Base-by-base conservation (phyloP, 2,888 invertebrate species). In the Pterobdella sp. region DNA sequence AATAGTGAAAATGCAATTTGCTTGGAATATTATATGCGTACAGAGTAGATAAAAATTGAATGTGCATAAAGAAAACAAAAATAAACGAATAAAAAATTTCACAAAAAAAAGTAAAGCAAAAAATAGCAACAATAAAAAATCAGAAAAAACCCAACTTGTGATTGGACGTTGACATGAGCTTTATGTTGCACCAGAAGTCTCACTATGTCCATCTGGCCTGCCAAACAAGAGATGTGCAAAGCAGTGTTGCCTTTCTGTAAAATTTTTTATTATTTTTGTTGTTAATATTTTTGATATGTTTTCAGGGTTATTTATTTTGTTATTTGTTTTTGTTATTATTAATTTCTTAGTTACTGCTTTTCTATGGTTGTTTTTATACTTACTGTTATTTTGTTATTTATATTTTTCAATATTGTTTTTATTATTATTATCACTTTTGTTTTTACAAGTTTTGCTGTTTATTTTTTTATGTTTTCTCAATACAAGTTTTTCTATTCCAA, bases 101-200 rank as follows among this genome's bases (percentile, higher is more conserved):
- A n/a, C n/a, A n/a, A n/a, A n/a, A n/a, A n/a, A n/a, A n/a, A n/a
- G n/a, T n/a, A n/a, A n/a, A n/a, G n/a, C n/a, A 42, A 42, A 7
- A 7, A 42, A 42, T 18, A 42, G 7, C 42, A 7, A 14, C 18
- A 7, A 14, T 14, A 42, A 42, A 42, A 7, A 14, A 42, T 18
- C 42, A 18, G 10, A 7, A 42, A 7, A 7, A 42, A 4, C 60
- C 3, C 60, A 75, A 83, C 84, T 81, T 94, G 94, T 73, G 94
- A 94, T 85, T 98, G 98, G 78, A 95, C 94, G 87, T 99, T 99
- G 80, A 98, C 95, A 81, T 94, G 92, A 78, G 97, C 97, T 77
- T 91, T 91, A 86, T 92, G 90, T 84, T 93, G 92, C 73, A 98
- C 91, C 76, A 99, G 87, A 76, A 96, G 88, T 82, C 91, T 91